A percentile compares a stretch with the other conserved stretches of the same genome.
Evolutionary conservation across 2,888 invertebrate species (phyloP).

Genomic region (Phalera bucephala): DNA sequence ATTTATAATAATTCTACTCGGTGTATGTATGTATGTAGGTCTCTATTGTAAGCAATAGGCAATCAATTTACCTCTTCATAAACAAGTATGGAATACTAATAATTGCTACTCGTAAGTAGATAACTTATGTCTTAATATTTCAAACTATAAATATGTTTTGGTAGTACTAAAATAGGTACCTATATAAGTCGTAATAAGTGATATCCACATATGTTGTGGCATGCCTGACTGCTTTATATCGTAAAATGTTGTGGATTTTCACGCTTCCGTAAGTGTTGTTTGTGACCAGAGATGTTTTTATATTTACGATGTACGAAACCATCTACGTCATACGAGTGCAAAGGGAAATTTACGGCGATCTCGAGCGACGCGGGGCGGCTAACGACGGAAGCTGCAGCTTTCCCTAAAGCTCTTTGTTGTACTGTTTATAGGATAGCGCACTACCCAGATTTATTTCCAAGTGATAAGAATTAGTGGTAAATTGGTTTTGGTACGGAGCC

Average conservation of each 20-base stretch:
- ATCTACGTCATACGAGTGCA: slow-evolving; percentile 15
- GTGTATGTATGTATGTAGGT: too few species aligned
- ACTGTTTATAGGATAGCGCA: slow-evolving; percentile 16
- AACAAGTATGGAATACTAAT: too few species aligned
- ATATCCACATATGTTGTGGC: too few species aligned
- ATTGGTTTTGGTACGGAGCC: too few species aligned
- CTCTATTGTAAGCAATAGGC: too few species aligned
- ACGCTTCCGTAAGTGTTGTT: slow-evolving; percentile 10
- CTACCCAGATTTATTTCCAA: neutral
- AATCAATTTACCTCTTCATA: too few species aligned
- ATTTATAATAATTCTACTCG: too few species aligned
- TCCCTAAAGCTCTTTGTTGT: slow-evolving; percentile 26
- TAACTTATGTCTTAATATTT: too few species aligned
- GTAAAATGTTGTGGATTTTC: slow-evolving; percentile 17
- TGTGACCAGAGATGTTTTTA: slow-evolving; percentile 14
- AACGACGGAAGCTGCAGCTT: slow-evolving; percentile 15
- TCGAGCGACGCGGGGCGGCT: slow-evolving; percentile 1
- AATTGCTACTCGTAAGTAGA: too few species aligned
- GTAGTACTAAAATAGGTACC: too few species aligned
- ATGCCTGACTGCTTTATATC: slow-evolving; percentile 7
- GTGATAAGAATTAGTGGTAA: neutral
- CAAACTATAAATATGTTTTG: too few species aligned
- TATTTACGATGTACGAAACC: slow-evolving; percentile 16
- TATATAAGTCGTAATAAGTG: too few species aligned
- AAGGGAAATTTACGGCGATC: slow-evolving; percentile 18